Conservation (phyloP, 2,888 invertebrate species). For the Drosophila falleni region DNA sequence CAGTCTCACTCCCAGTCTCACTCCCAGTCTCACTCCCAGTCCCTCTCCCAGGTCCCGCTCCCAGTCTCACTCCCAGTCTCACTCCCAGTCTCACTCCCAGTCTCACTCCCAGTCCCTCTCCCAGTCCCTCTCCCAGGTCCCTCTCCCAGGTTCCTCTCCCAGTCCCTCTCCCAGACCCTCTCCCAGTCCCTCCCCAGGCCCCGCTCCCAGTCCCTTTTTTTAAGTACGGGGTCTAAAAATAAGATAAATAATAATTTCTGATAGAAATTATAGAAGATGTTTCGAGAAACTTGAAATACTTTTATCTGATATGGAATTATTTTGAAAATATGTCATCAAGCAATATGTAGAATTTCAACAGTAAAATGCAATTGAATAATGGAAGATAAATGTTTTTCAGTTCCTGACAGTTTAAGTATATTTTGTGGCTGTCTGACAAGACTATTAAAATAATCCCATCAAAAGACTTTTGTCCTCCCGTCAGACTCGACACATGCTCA, state of each 20-base stretch:
- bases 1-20: too few relatives aligned
- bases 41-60: too few relatives aligned
- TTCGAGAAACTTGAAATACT: background rate
- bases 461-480: conserved; percentile 32
- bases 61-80: too few relatives aligned
- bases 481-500: conserved; percentile 18
- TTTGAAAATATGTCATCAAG: background rate
- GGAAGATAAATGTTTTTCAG: conserved; percentile 14
- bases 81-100: too few relatives aligned
- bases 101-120: too few relatives aligned
- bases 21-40: too few relatives aligned
- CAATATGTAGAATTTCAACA: background rate
- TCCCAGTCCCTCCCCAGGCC: too few relatives aligned
- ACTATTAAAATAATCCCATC: conserved; percentile 43
- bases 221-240: too few relatives aligned
- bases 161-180: too few relatives aligned
- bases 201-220: too few relatives aligned
- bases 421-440: conserved; percentile 39
- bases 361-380: background rate
- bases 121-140: too few relatives aligned
- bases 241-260: background rate
- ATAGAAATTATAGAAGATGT: background rate
- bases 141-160: too few relatives aligned
- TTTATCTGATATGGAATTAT: background rate
- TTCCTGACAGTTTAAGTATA: conserved; percentile 64